Evolutionary conservation across 2,888 invertebrate species (phyloP).

Genomic region (Euplexia lucipara): DNA sequence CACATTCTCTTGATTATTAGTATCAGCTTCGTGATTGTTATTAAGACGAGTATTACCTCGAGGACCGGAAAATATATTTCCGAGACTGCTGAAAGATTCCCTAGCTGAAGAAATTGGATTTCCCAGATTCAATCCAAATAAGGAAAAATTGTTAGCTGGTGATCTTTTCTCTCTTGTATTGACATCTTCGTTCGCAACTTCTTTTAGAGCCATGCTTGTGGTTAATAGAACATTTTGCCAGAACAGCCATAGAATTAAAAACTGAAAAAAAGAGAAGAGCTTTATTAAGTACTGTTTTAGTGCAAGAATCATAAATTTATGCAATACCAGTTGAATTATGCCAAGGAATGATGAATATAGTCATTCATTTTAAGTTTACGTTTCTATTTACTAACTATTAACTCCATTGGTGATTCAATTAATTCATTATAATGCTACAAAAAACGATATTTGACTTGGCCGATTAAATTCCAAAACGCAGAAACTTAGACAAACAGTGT

Average conservation of each 20-base stretch:
- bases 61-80: slow-evolving; percentile 39
- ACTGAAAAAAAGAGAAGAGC: slow-evolving; percentile 33
- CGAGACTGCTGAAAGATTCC: slow-evolving; percentile 28
- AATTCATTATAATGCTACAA: no score
- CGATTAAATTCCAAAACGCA: no score
- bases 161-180: slow-evolving; percentile 44
- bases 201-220: slow-evolving; percentile 21
- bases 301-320: no score
- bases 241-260: slow-evolving; percentile 35
- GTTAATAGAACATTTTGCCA: slow-evolving; percentile 17
- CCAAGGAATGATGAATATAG: no score
- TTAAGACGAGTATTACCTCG: not conserved
- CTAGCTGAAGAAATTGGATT: slow-evolving; percentile 19
- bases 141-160: slow-evolving; percentile 43
- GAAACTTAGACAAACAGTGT: no score
- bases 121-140: slow-evolving; percentile 48
- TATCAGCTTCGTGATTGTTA: slow-evolving; percentile 11
- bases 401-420: no score
- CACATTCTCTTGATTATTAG: no score
- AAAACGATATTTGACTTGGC: no score
- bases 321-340: no score
- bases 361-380: no score
- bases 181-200: not conserved
- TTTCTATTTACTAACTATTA: no score
- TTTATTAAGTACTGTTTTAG: not conserved